Evolutionary conservation across 1,140 invertebrate genomes (phyloP), one percentile per base, ranked within the genome.

Genomic region (Megathymus violae): DNA sequence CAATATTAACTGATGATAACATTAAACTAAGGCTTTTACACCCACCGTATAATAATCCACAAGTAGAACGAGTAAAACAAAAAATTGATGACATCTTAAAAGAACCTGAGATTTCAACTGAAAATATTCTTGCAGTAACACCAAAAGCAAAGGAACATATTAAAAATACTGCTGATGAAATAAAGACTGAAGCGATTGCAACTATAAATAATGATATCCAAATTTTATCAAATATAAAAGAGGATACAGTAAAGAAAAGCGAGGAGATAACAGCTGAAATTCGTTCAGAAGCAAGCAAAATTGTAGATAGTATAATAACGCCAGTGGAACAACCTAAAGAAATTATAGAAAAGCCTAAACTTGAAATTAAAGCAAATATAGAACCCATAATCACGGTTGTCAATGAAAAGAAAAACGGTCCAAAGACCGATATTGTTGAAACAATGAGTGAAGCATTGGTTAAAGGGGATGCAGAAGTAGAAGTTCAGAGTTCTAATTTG

Each of bases 41-140:
- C 52, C 84, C 84, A 19, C 85, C 86, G 0, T 87, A 84, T 40
- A 84, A 89, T 40, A 89, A 92, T 52, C 91, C 91, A 15, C 82
- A 91, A 78, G 78, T 92, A 6, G 89, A 91, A 71, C 82, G 82
- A 52, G 89, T 89, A 0, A 91, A 87, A 74, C 87, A 89, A 71
- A 91, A 91, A 74, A 92, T 92, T 56, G 91, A 92, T 43, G 81
- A 82, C 11, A 91, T 92, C 36, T 63, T 92, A 46, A 91, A 91
- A 72, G 83, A 85, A 22, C 82, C 85, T 1, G 88, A 90, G 71
- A 82, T 89, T 41, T 91, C 86, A 0, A 75, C 82, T 31, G 86
- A 91, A 77, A 89, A 88, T 48, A 91, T 91, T 50, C 56, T 89
- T 50, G 46, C 84, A 9, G 62, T 71, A 13, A 58, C 74, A 0